Base-by-base conservation (phyloP, 2,888 invertebrate species). In the Chloroclysta siterata region DNA sequence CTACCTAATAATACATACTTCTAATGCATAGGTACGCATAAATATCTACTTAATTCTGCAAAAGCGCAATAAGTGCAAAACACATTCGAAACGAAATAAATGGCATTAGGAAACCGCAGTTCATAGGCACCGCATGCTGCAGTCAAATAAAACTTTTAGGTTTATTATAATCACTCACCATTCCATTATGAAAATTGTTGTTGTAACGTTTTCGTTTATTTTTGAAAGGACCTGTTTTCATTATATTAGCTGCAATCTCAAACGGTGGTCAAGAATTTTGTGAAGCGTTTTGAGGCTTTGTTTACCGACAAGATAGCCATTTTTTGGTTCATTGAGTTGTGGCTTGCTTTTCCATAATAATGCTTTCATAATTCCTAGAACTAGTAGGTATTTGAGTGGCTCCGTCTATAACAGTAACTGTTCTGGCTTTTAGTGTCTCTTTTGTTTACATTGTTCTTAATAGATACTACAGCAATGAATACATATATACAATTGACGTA, bases 41-140 rank as follows among this genome's bases (percentile, higher is more conserved):
- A 53, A 57, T 42, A 41, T 44, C 17, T 11, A 17, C 22, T 29
- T 44, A 13, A 48, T 58, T 53, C 47, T 57, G 29, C 48, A 48
- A 63, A 57, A 48, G 47, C 17, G 15, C 29, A 53, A 55, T 51
- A 52, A 17, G 53, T 53, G 48, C 53, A 57, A 63, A 59, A 56
- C 44, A 52, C 52, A 55, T 47, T 53, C 36, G 14, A 53, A 59
- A 47, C 55, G 33, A 60, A 56, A 64, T 56, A 60, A 56, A 46
- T 17, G n/a, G 17, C 51, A 42, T 56, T 42, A 53, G 44, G 57
- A 57, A 65, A 60, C 65, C 46, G 57, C 60, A 65, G 57, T 53
- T 60, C 60, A 48, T 47, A 44, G 22, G 22, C 15, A 53, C 51
- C 33, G 56, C 56, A 65, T 54, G 57, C 54, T 58, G 50, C 15